A percentile compares a stretch with the other conserved stretches of the same genome.
phyloP scores from a whole-genome alignment of 2,888 invertebrate genomes.

The Cyrtodaria siliqua region DNA sequence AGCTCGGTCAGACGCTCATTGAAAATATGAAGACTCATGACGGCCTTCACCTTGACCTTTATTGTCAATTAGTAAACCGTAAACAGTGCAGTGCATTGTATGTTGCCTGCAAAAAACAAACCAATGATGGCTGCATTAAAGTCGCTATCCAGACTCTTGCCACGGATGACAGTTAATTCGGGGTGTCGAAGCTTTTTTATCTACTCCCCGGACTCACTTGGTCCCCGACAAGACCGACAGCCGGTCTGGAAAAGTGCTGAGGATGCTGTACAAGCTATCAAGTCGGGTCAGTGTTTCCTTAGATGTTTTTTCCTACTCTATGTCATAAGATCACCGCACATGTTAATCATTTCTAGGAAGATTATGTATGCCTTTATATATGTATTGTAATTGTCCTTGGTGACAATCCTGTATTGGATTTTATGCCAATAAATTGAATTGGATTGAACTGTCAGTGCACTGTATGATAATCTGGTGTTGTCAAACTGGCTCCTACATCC shows the following conservation, averaged over 20 bases:
- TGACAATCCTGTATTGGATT: too few species aligned
- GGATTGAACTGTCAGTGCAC: too few species aligned
- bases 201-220: constrained; percentile 93
- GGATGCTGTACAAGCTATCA: constrained; percentile 92
- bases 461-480: too few species aligned
- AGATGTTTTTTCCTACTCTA: too few species aligned
- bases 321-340: too few species aligned
- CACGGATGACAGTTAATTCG: constrained; percentile 26
- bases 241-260: constrained; percentile 91
- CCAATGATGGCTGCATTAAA: constrained; percentile 24
- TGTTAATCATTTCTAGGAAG: too few species aligned
- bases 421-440: too few species aligned
- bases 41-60: constrained; percentile 34
- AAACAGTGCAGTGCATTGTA: constrained; percentile 1
- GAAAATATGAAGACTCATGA: constrained; percentile 4
- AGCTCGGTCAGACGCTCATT: constrained; percentile 24
- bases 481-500: too few species aligned
- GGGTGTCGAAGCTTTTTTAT: constrained; percentile 84
- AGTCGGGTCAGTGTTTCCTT: constrained; percentile 91
- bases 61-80: constrained; percentile 1
- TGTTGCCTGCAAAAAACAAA: neutral
- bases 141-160: constrained; percentile 24
- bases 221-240: constrained; percentile 90
- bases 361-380: too few species aligned
- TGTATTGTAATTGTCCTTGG: too few species aligned